Percentiles rank a stretch among this genome's conserved stretches.
These are phyloP conservation scores for Calephelis virginiensis DNA, from an alignment of 1,140 invertebrate genomes.

Conservation along the genomic window DNA sequence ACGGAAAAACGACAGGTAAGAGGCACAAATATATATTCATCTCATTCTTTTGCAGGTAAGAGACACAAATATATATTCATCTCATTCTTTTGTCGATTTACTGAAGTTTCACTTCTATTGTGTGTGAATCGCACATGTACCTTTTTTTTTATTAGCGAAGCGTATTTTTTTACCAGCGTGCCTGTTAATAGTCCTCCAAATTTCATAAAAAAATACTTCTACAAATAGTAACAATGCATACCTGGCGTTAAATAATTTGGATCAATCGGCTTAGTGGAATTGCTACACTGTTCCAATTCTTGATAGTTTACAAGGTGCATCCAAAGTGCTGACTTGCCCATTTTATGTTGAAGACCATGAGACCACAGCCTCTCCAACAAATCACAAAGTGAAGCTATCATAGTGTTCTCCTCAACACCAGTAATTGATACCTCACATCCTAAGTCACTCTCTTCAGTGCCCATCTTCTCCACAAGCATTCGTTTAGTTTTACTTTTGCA, in stretches of 20 bases:
- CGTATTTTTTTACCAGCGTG: too few relatives aligned
- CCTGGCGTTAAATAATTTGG: constrained; percentile 91
- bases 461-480: constrained; percentile 99
- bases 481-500: constrained; percentile 96
- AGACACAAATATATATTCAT: too few relatives aligned
- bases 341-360: constrained; percentile 96
- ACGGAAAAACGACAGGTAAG: too few relatives aligned
- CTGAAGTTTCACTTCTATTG: too few relatives aligned
- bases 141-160: too few relatives aligned
- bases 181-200: background rate
- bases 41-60: too few relatives aligned
- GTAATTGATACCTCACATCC: constrained; percentile 81
- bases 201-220: too few relatives aligned
- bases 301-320: constrained; percentile 94
- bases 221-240: constrained; percentile 59
- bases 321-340: constrained; percentile 97
- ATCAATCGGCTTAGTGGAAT: constrained; percentile 86
- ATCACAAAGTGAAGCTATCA: constrained; percentile 98
- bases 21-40: too few relatives aligned
- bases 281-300: constrained; percentile 90
- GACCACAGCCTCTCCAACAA: constrained; percentile 98
- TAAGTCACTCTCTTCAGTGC: constrained; percentile 88
- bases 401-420: constrained; percentile 96
- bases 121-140: too few relatives aligned
- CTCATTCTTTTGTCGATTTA: too few relatives aligned